A percentile compares a stretch with the other conserved stretches of the same genome.
Evolutionary conservation across 35 echinoderm and acorn worm species (phyloP).

Genomic region (Lytechinus pictus): DNA sequence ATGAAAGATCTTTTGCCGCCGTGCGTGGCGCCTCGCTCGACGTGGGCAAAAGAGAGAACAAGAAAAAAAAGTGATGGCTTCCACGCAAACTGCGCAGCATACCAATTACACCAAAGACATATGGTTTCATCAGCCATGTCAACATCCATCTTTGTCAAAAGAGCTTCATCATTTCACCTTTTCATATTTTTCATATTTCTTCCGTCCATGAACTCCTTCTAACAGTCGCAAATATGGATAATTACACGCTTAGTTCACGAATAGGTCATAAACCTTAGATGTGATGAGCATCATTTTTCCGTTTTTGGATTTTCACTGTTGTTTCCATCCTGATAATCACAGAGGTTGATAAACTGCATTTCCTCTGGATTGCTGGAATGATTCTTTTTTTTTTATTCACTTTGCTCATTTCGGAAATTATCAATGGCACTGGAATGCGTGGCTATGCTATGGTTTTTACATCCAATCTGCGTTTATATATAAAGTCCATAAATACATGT

Average conservation of each 20-base stretch:
- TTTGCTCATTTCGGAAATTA: not conserved
- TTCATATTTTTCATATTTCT: constrained; percentile 4
- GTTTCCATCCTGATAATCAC: not conserved
- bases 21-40: not conserved
- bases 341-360: not conserved
- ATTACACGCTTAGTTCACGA: not conserved
- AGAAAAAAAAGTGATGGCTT: not conserved
- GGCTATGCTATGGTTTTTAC: not conserved
- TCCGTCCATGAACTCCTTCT: not conserved
- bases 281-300: not conserved
- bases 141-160: constrained; percentile 8
- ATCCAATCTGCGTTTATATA: no score
- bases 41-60: not conserved
- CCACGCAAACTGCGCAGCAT: constrained; percentile 6
- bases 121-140: constrained; percentile 1
- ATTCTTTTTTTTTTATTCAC: not conserved
- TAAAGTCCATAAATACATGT: not conserved
- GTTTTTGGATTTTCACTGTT: not conserved
- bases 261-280: not conserved
- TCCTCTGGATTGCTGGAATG: not conserved
- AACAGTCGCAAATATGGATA: not conserved
- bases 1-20: not conserved
- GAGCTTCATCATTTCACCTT: constrained; percentile 2
- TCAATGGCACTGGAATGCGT: not conserved
- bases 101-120: constrained; percentile 12